Evolutionary conservation across 2,113 vertebrate species (phyloP), one percentile per base, ranked within the genome.

Genomic region (Agapornis roseicollis): DNA sequence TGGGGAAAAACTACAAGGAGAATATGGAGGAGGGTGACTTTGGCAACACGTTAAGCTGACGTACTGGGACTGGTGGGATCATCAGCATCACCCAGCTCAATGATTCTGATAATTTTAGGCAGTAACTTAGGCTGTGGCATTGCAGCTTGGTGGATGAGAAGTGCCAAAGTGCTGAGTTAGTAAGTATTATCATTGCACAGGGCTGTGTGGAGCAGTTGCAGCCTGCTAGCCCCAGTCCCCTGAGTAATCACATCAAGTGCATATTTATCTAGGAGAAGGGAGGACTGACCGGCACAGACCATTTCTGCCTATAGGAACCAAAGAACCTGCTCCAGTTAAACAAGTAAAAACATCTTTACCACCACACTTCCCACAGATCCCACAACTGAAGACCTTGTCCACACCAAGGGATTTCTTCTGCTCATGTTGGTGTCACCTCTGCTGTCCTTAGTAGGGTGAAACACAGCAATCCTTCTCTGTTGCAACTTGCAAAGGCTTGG

Each of bases 201-300:
- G 14, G 13, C 35, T 73, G 10, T 33, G 13, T 6, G 16, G 31
- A 74, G 69, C n/a, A 71, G 17, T 29, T 85, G 49, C 44, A 56
- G 10, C 5, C 53, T 29, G 13, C 41, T 82, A 1, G 1, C 9
- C 16, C 29, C 2, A 0, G 2, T 3, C 9, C 4, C 5, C 42
- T n/a, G 25, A 13, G 13, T 27, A 50, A 44, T 28, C 37, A 33
- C 23, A 53, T 20, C 42, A 10, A 5, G 3, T 18, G 35, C 13
- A 11, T 9, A 5, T 47, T 74, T 39, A 50, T 11, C 19, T 7
- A 39, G 28, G 22, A 55, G 22, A 33, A 17, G 27, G 27, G 15
- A 56, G 7, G 23, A 66, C 61, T 41, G 22, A 22, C 22, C 22
- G 50, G 28, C 44, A 42, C 5, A 29, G 58, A 31, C 10, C 10